These are phyloP conservation scores for Polymixis lichenea DNA, from an alignment of 2,888 invertebrate species.

Conservation along the genomic window DNA sequence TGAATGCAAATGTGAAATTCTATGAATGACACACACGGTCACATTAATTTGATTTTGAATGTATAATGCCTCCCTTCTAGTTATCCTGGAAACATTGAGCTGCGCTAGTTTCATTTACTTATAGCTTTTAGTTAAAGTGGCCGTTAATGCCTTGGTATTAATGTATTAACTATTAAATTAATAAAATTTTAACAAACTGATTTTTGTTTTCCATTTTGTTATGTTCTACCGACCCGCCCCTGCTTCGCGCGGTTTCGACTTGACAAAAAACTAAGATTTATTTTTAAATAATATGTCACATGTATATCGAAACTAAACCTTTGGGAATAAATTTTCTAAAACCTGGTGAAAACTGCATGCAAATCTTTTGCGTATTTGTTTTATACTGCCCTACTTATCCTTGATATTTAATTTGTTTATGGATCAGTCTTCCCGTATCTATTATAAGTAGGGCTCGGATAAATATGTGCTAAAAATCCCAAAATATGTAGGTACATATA, in stretches of 20 bases:
- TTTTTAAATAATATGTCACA: neutral
- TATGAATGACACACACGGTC: slow-evolving; percentile 49
- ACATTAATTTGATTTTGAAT: slow-evolving; percentile 52
- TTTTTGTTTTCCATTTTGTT: slow-evolving; percentile 42
- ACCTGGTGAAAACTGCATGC: neutral
- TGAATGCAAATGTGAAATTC: slow-evolving; percentile 51
- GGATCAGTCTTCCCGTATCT: too few species aligned
- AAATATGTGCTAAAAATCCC: too few species aligned
- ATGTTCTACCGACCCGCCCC: neutral
- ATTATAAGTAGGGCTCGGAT: too few species aligned
- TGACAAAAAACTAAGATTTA: neutral
- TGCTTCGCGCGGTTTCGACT: too few species aligned
- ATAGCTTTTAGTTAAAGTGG: slow-evolving; percentile 80
- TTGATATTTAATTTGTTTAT: too few species aligned
- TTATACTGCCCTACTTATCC: too few species aligned
- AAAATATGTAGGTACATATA: too few species aligned
- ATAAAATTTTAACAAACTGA: slow-evolving; percentile 71
- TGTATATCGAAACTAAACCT: neutral
- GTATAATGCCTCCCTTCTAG: slow-evolving; percentile 69
- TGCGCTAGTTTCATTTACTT: slow-evolving; percentile 75
- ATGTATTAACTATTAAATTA: slow-evolving; percentile 84
- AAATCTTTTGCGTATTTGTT: too few species aligned
- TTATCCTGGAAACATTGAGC: slow-evolving; percentile 76
- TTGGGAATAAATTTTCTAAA: neutral
- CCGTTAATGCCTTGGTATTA: slow-evolving; percentile 78